phyloP scores from a whole-genome alignment of 2,797 vertebrate species.

The Lepidocolaptes lacrymiger region DNA sequence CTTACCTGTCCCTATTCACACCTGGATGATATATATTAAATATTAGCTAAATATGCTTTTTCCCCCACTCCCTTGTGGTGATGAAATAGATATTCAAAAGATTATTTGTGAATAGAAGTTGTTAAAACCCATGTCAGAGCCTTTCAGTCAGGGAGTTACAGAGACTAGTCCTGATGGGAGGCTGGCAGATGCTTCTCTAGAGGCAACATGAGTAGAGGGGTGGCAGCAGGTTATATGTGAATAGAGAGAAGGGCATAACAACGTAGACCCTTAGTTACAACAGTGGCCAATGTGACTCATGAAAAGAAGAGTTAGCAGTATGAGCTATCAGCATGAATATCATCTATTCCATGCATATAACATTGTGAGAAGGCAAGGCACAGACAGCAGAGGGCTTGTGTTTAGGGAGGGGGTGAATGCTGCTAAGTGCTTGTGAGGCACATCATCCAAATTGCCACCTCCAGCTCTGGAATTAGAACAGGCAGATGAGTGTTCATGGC shows the following conservation, averaged over 20 bases:
- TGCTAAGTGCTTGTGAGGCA: background rate
- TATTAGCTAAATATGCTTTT: background rate
- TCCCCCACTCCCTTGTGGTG: background rate
- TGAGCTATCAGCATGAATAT: background rate
- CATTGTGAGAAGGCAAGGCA: background rate
- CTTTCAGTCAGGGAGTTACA: background rate
- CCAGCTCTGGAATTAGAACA: background rate
- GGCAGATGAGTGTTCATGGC: background rate
- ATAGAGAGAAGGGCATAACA: background rate
- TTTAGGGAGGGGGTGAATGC: background rate
- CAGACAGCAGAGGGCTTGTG: background rate
- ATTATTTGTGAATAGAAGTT: background rate
- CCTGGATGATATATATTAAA: background rate
- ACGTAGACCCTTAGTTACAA: background rate
- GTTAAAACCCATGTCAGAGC: background rate
- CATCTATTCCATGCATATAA: background rate
- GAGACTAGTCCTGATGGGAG: background rate
- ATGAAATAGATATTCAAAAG: background rate
- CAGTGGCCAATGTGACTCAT: accelerated
- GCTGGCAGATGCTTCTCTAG: background rate
- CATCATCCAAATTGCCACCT: background rate
- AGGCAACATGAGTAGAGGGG: background rate
- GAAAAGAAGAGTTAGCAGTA: background rate
- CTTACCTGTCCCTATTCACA: background rate
- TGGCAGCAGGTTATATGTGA: background rate